Conservation (phyloP, 1,140 invertebrate species). For the Drosophila athabasca region DNA sequence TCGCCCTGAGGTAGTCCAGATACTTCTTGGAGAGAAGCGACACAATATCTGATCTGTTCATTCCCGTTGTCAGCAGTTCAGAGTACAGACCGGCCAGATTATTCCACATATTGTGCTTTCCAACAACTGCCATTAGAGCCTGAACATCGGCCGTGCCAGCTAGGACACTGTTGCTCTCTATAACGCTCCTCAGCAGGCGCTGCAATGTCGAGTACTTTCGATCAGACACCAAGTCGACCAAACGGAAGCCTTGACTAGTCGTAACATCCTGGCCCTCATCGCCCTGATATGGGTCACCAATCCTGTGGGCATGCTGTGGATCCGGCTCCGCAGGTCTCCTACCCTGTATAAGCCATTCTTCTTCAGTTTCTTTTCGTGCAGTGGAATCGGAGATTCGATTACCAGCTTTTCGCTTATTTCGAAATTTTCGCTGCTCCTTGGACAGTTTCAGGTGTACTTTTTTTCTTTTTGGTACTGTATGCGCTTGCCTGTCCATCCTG, state of each 20-base stretch:
- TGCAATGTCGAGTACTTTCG: conserved; percentile 4
- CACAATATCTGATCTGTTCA: background rate
- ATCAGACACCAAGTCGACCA: background rate
- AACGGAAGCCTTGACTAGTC: background rate
- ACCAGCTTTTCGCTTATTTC: too few relatives aligned
- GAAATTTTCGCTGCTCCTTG: too few relatives aligned
- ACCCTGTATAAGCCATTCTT: too few relatives aligned
- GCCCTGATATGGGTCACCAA: too few relatives aligned
- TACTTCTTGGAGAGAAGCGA: conserved; percentile 28
- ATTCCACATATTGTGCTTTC: conserved; percentile 48
- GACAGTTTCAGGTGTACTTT: too few relatives aligned
- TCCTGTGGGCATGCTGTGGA: too few relatives aligned
- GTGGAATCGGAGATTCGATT: too few relatives aligned
- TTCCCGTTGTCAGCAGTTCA: conserved; percentile 8
- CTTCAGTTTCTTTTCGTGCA: too few relatives aligned
- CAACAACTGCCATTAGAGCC: conserved; percentile 2
- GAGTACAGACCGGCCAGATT: conserved; percentile 8
- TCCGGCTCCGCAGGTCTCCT: too few relatives aligned
- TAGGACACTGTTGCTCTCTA: conserved; percentile 18
- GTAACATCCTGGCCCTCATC: background rate
- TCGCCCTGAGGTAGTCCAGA: conserved; percentile 6
- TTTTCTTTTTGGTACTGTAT: too few relatives aligned
- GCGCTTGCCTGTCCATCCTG: too few relatives aligned
- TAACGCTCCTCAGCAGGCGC: conserved; percentile 8
- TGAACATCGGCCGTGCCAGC: background rate